phyloP scores from a whole-genome alignment of 2,888 invertebrate genomes.

The Salticus scenicus region DNA sequence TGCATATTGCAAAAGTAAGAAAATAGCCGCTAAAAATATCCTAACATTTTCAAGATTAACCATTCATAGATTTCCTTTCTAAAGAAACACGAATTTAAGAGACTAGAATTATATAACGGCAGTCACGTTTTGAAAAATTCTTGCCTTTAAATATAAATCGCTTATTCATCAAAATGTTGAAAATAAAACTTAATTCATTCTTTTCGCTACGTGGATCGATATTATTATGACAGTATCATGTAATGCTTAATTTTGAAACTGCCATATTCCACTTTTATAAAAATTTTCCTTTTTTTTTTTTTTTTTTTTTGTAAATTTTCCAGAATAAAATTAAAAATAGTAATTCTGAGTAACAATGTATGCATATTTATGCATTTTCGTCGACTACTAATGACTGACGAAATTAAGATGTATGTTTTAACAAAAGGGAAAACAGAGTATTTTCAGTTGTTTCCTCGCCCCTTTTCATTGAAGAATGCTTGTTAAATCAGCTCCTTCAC shows the following conservation, averaged over 20 bases:
- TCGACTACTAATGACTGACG: neutral
- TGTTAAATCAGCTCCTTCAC: neutral
- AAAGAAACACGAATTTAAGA: too few relatives aligned
- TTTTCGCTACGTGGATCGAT: too few relatives aligned
- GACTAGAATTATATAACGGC: too few relatives aligned
- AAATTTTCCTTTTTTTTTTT: neutral
- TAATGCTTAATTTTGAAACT: constrained; percentile 7
- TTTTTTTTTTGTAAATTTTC: neutral
- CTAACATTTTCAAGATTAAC: too few relatives aligned
- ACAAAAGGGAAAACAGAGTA: constrained; percentile 3
- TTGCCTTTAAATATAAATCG: too few relatives aligned
- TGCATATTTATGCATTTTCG: neutral
- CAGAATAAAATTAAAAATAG: neutral
- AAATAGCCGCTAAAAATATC: too few relatives aligned
- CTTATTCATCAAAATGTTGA: too few relatives aligned
- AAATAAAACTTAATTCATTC: too few relatives aligned
- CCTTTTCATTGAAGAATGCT: neutral
- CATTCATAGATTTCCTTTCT: too few relatives aligned
- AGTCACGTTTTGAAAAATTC: too few relatives aligned
- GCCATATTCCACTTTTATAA: neutral
- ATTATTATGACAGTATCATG: neutral
- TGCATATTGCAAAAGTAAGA: too few relatives aligned
- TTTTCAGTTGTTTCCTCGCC: neutral
- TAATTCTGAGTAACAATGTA: neutral
- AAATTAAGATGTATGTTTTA: neutral